phyloP scores from a whole-genome alignment of 2,888 invertebrate genomes.

The Lycia hirtaria region DNA sequence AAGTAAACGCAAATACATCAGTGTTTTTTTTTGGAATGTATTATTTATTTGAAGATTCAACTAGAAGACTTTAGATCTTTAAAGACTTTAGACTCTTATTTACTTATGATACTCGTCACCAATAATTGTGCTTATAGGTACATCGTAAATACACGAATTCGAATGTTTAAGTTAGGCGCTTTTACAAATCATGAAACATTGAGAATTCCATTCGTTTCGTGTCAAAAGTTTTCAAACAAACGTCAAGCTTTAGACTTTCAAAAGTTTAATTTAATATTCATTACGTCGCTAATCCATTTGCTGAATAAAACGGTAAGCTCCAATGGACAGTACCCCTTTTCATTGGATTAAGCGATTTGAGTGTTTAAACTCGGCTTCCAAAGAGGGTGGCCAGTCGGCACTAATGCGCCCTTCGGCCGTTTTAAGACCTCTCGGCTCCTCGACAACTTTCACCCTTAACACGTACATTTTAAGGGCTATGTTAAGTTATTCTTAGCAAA shows the following conservation, averaged over 20 bases:
- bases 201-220: not conserved
- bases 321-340: constrained; percentile 63
- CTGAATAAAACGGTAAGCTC: constrained; percentile 58
- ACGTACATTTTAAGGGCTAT: constrained; percentile 36
- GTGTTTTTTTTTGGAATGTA: too few relatives aligned
- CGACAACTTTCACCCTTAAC: constrained; percentile 48
- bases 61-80: too few relatives aligned
- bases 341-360: constrained; percentile 79
- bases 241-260: constrained; percentile 16
- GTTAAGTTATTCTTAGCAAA: constrained; percentile 38
- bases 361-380: constrained; percentile 65
- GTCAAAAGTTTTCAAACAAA: constrained; percentile 5
- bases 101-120: too few relatives aligned
- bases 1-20: too few relatives aligned
- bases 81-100: too few relatives aligned
- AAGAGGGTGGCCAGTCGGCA: constrained; percentile 64
- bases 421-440: constrained; percentile 34
- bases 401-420: constrained; percentile 56
- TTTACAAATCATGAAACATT: too few relatives aligned
- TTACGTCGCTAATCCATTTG: constrained; percentile 44
- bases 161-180: not conserved
- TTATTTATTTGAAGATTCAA: too few relatives aligned
- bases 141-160: not conserved
- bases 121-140: too few relatives aligned
- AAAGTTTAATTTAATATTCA: constrained; percentile 48